Evolutionary conservation across 2,113 vertebrate species (phyloP).

Genomic region (Sebastes schlegelii): DNA sequence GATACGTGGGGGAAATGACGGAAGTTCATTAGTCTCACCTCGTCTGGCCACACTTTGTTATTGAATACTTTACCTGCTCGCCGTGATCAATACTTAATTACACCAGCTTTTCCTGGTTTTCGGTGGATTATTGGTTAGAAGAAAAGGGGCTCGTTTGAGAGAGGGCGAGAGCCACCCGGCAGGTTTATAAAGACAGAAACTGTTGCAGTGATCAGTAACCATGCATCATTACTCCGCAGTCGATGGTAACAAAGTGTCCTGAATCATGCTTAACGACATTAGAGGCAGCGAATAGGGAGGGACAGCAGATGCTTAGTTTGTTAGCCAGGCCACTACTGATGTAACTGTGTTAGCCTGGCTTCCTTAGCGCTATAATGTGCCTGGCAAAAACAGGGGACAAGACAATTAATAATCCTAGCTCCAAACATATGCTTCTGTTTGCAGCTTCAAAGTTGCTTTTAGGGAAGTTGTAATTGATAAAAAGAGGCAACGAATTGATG

Average conservation of each 20-base stretch:
- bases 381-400: constrained; percentile 14
- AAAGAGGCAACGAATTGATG: background rate
- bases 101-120: constrained; percentile 63
- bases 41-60: constrained; percentile 44
- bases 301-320: constrained; percentile 57
- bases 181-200: constrained; percentile 62
- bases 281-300: constrained; percentile 59
- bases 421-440: constrained; percentile 50
- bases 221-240: constrained; percentile 71
- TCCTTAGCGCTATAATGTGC: constrained; percentile 20
- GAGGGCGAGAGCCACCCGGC: constrained; percentile 30
- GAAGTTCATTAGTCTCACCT: constrained; percentile 36
- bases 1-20: background rate
- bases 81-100: constrained; percentile 80
- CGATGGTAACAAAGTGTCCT: constrained; percentile 73
- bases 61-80: constrained; percentile 57
- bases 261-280: constrained; percentile 68
- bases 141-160: constrained; percentile 44
- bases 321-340: constrained; percentile 41
- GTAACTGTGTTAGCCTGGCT: constrained; percentile 31
- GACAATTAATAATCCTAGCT: constrained; percentile 43
- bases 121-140: constrained; percentile 68
- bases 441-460: constrained; percentile 10
- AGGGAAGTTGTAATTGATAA: constrained; percentile 25
- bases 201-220: constrained; percentile 55